Base-by-base conservation (phyloP, 2,888 invertebrate species). In the Cacoxenus indagator region DNA sequence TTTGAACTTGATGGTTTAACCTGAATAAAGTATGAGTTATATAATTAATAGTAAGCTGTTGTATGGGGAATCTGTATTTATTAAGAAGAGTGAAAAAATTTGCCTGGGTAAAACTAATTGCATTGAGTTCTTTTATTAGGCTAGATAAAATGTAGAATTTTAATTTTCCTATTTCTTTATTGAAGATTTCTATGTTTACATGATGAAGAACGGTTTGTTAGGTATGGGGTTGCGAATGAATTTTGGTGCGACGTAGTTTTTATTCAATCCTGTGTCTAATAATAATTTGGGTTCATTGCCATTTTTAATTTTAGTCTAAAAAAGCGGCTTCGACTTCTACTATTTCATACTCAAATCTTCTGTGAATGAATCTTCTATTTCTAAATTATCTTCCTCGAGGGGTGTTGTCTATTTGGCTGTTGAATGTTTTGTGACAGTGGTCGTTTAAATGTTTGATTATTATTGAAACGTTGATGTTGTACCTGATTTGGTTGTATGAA, bases 271-370 rank as follows among this genome's bases (percentile, higher is more conserved):
- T n/a, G n/a, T n/a, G n/a, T n/a, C n/a, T n/a, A n/a, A n/a, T n/a
- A n/a, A n/a, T n/a, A n/a, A n/a, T n/a, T n/a, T n/a, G n/a, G n/a
- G n/a, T n/a, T n/a, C n/a, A n/a, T n/a, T 46, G 51, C 31, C 31
- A 59, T 31, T 31, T 29, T 31, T 29, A 17, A 43, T 8, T 6
- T 37, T 61, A 61, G 19, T 61, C 59, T 61, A 61, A 61, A 61
- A 61, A 61, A 61, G 31, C 37, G 27, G 37, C 11, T 22, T 37
- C 22, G 29, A 27, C 29, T 59, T 61, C 61, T 37, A 6, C n/a
- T 31, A 17, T 14, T 4, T 48, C 48, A 31, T 55, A 26, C n/a
- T 59, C 31, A 2, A 8, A 17, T n/a, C n/a, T n/a, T n/a, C 37
- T 8, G 1, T 14, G 31, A 19, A 4, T 37, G n/a, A n/a, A n/a